Evolutionary conservation across 2,797 vertebrate species (phyloP).

Genomic region (Scolopax bukidnonensis): DNA sequence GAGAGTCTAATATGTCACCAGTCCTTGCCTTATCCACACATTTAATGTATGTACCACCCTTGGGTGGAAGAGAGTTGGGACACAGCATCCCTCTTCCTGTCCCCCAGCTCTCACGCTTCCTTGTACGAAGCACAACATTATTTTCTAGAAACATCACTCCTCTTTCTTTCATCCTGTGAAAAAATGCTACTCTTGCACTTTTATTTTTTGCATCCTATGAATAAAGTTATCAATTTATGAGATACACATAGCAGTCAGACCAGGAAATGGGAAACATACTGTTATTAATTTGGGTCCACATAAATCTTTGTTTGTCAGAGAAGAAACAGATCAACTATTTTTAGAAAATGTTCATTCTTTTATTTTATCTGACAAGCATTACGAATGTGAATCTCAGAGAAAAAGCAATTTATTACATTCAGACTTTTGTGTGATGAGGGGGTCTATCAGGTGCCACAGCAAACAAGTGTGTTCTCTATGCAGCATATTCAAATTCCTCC

Average conservation of each 20-base stretch:
- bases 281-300: background rate
- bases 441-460: background rate
- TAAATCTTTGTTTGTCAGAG: background rate
- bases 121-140: background rate
- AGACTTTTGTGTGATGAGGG: background rate
- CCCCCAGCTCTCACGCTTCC: background rate
- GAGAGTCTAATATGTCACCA: background rate
- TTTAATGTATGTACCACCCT: background rate
- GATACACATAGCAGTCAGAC: background rate
- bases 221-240: background rate
- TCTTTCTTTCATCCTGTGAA: background rate
- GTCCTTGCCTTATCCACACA: background rate
- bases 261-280: background rate
- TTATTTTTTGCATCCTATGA: background rate
- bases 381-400: slow-evolving; percentile 1
- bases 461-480: background rate
- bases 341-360: slow-evolving; percentile 24
- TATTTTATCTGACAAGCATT: slow-evolving; percentile 30
- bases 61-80: background rate
- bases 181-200: background rate
- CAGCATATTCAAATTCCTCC: background rate
- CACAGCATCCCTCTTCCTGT: background rate
- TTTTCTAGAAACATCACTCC: background rate
- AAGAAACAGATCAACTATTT: background rate
- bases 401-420: slow-evolving; percentile 27